Evolutionary conservation across 2,888 invertebrate species (phyloP).

Genomic region (Pimpla rufipes): DNA sequence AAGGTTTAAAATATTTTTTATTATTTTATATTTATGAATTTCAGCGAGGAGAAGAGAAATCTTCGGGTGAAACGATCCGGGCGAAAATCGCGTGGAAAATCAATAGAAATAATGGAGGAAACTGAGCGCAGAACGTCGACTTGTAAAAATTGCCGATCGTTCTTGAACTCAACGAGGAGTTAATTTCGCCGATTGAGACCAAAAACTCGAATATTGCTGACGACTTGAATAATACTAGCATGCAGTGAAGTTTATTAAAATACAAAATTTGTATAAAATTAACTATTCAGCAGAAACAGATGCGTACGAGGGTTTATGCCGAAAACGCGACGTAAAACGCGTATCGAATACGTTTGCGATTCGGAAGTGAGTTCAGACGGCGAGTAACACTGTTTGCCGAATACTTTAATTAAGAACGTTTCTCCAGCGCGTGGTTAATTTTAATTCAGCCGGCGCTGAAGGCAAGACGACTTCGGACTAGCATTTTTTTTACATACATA

Average conservation of each 20-base stretch:
- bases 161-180: slow-evolving; percentile 55
- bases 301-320: too few species aligned
- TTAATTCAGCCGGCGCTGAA: slow-evolving; percentile 20
- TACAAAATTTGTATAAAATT: not conserved
- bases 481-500: not conserved
- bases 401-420: slow-evolving; percentile 52
- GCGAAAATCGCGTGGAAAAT: slow-evolving; percentile 11
- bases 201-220: not conserved
- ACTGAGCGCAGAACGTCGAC: not conserved
- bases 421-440: slow-evolving; percentile 48
- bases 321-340: slow-evolving; percentile 53
- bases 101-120: slow-evolving; percentile 3
- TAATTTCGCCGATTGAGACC: not conserved
- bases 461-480: slow-evolving; percentile 26
- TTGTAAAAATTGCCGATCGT: slow-evolving; percentile 47
- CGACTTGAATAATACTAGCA: not conserved
- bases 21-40: too few species aligned
- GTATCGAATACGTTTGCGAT: slow-evolving; percentile 68
- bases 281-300: slow-evolving; percentile 7
- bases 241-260: too few species aligned
- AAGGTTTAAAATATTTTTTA: too few species aligned
- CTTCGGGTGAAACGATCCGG: not conserved
- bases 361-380: slow-evolving; percentile 72
- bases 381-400: slow-evolving; percentile 63
- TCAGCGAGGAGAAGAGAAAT: slow-evolving; percentile 36